Conservation (phyloP, 2,113 vertebrate species). For the Cheirogaleus medius region DNA sequence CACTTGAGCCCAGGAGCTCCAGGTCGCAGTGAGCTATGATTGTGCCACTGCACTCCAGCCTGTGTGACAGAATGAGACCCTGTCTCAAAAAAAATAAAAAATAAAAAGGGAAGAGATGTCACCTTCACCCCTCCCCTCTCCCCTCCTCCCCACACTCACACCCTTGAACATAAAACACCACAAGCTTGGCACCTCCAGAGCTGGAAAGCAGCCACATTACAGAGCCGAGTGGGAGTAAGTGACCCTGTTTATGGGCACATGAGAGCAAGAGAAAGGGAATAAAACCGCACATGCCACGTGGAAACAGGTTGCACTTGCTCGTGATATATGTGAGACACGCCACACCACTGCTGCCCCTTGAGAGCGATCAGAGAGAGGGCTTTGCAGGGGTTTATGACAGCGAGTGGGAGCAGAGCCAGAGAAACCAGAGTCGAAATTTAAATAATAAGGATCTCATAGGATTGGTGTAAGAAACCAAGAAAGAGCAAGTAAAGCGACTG, state of each 20-base stretch:
- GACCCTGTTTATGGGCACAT: not conserved
- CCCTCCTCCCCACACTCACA: not conserved
- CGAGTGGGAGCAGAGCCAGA: not conserved
- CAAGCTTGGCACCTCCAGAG: not conserved
- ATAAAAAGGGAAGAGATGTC: not conserved
- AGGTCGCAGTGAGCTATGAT: not conserved
- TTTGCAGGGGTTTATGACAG: not conserved
- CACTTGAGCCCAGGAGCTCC: too few relatives aligned
- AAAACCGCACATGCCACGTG: rapidly evolving
- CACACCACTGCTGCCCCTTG: not conserved
- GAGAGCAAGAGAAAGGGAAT: not conserved
- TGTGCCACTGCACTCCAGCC: too few relatives aligned
- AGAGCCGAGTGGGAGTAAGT: not conserved
- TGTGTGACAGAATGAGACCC: too few relatives aligned
- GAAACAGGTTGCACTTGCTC: not conserved
- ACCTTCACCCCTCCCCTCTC: not conserved
- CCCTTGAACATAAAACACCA: not conserved
- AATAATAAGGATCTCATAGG: not conserved
- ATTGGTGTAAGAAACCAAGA: not conserved
- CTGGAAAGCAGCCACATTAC: not conserved
- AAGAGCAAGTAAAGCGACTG: not conserved
- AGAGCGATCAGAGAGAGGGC: not conserved
- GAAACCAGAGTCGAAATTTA: not conserved
- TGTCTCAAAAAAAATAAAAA: too few relatives aligned
- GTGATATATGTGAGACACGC: not conserved